Conservation (phyloP, 2,113 vertebrate genomes). For the Sphaerodactylus townsendi region DNA sequence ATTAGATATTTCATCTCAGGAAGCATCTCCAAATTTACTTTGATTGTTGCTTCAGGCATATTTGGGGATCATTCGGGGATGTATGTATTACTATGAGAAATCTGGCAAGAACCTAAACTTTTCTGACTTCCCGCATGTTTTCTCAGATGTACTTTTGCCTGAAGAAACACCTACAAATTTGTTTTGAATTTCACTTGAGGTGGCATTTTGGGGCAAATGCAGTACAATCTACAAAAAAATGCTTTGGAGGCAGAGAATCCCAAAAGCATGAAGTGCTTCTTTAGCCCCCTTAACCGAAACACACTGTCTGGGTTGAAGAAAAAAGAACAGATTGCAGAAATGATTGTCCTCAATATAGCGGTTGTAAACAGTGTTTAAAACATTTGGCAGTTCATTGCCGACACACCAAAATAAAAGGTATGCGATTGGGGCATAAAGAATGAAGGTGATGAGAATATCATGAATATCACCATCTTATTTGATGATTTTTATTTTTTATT, state of each 20-base stretch:
- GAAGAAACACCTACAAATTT: background rate
- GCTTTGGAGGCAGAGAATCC: no score
- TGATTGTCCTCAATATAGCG: no score
- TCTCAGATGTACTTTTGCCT: background rate
- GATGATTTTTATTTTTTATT: background rate
- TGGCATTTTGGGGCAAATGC: background rate
- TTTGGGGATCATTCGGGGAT: background rate
- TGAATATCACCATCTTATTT: background rate
- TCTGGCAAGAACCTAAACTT: no score
- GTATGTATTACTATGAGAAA: background rate
- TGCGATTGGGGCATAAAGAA: background rate
- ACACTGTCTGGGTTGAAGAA: background rate
- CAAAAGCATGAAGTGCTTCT: background rate
- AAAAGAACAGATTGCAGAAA: no score
- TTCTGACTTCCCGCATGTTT: background rate
- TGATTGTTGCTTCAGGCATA: no score
- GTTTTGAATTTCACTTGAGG: background rate
- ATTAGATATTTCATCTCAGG: background rate
- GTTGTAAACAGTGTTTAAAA: background rate
- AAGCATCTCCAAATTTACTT: background rate
- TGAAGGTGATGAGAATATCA: background rate
- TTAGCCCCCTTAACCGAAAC: background rate
- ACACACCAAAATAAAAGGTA: background rate
- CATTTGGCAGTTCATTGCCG: background rate
- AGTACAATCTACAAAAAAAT: background rate